Evolutionary conservation across 2,797 vertebrate genomes (phyloP), one percentile per base, ranked within the genome.

Genomic region (Yasuhikotakia modesta): DNA sequence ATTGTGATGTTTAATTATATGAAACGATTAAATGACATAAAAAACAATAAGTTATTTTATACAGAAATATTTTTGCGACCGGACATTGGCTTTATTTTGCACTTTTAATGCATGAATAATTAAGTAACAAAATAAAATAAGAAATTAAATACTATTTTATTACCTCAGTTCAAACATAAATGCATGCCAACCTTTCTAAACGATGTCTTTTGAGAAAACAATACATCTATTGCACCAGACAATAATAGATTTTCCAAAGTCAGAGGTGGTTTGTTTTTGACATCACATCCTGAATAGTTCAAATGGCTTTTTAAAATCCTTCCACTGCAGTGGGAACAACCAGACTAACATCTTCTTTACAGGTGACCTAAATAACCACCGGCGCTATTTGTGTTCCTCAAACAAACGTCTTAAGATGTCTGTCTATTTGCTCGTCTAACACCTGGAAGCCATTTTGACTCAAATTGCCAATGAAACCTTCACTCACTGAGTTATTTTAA

Each of bases 391-490:
- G 13, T n/a, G 2, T 45, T 53, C 17, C 63, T 11, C 30, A n/a
- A 73, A 8, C 19, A 2, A 21, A n/a, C 21, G 19, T 74, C 16
- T 14, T 14, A 22, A 53, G 14, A 53, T 27, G 13, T 24, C 7
- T 32, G 52, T 16, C 24, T 53, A 4, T 45, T 5, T 24, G 63
- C 19, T 2, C 4, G 30, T 75, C 4, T 57, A 45, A 24, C 53
- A 45, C 32, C 32, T 58, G 32, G 22, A 24, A 55, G 32, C 35
- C 21, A 2, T 50, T 67, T 57, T 6, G 7, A 67, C 19, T 21
- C 35, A 55, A 63, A 61, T 30, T n/a, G 8, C 60, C 60, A 35
- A 43, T 27, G 39, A 11, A 57, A 43, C 63, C 50, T 66, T 57
- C 22, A 14, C 21, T 57, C 12, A 10, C 63, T 0, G 0, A 7